A percentile compares a stretch with the other conserved stretches of the same genome.
Conservation (phyloP, 2,797 vertebrate genomes). For the Neoniphon sammara region DNA sequence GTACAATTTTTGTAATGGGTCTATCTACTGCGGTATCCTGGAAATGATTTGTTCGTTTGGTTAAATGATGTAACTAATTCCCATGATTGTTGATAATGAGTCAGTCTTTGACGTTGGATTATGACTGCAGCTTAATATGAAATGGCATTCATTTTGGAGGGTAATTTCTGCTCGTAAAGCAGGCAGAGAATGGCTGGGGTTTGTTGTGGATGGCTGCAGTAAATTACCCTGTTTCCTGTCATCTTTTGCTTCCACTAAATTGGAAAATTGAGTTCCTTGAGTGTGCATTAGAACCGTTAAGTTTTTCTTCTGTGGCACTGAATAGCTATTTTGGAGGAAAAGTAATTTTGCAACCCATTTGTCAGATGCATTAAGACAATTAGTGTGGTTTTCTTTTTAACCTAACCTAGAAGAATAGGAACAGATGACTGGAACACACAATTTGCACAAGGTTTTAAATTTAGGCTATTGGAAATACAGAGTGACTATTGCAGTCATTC, state of each 20-base stretch:
- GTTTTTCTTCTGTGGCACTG: constrained; percentile 75
- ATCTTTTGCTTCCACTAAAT: constrained; percentile 92
- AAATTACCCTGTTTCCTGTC: constrained; percentile 96
- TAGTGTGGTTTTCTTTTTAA: constrained; percentile 42
- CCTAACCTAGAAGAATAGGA: constrained; percentile 24
- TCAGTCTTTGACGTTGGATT: constrained; percentile 92
- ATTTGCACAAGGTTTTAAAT: constrained; percentile 10
- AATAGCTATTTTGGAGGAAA: constrained; percentile 78
- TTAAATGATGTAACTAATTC: constrained; percentile 99
- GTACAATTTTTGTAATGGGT: constrained; percentile 95
- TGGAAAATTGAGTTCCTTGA: constrained; percentile 92
- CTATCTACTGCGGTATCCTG: constrained; percentile 95
- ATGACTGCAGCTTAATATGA: constrained; percentile 95
- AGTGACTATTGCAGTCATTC: constrained; percentile 6
- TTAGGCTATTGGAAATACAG: not conserved
- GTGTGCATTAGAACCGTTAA: constrained; percentile 86
- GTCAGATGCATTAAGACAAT: constrained; percentile 44
- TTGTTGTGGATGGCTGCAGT: constrained; percentile 87
- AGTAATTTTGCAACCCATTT: constrained; percentile 56
- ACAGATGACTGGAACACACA: constrained; percentile 11
- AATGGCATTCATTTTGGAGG: constrained; percentile 90
- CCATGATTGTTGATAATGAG: constrained; percentile 95
- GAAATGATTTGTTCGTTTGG: constrained; percentile 97
- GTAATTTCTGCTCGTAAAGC: constrained; percentile 89
- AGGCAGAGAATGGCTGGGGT: constrained; percentile 81